Base-by-base conservation (phyloP, 23 tunicate species). In the Aplidium turbinatum region DNA sequence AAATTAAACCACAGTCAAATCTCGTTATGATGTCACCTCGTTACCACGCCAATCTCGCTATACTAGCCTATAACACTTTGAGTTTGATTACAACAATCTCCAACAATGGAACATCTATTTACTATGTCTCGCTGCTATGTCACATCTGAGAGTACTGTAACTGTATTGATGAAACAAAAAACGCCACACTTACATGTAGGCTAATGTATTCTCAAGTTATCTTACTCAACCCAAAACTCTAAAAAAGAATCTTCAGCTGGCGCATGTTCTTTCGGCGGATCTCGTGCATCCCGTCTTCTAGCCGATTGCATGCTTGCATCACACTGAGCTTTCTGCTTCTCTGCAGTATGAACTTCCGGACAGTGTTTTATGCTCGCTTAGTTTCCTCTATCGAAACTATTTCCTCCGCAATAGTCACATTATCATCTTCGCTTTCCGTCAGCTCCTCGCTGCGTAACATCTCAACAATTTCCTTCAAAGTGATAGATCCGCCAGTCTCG, bases 401-500 rank as follows among this genome's bases (percentile, higher is more conserved):
- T 60, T 60, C 36, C 7, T 60, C 68, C 68, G 29, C 68, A 20
- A 60, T 28, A 36, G 72, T 65, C 57, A 73, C 58, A 68, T 73
- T 68, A 73, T 73, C 79, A 73, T 73, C 69, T 57, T 53, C 79
- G 79, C 79, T 73, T 73, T 73, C 48, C 57, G 57, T 35, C 68
- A 47, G 46, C 79, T 73, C 79, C 66, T 73, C 48, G 79, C 79
- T 73, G 79, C 79, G 4, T 34, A 70, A 36, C 23, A 65, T 65
- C 50, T 65, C 50, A 48, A 7, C 72, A 65, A 70, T 70, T 9
- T 70, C 76, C 36, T 48, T 60, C 76, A 30, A 65, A 36, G 76
- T 47, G 76, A 47, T 56, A 73, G 66, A 73, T 36, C 79, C 70
- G 29, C 47, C 79, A 57, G 79, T 57, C 79, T 73, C 47, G 79